These are phyloP conservation scores for Tiaroga cobitis DNA, from an alignment of 2,797 vertebrate genomes.

Conservation along the genomic window DNA sequence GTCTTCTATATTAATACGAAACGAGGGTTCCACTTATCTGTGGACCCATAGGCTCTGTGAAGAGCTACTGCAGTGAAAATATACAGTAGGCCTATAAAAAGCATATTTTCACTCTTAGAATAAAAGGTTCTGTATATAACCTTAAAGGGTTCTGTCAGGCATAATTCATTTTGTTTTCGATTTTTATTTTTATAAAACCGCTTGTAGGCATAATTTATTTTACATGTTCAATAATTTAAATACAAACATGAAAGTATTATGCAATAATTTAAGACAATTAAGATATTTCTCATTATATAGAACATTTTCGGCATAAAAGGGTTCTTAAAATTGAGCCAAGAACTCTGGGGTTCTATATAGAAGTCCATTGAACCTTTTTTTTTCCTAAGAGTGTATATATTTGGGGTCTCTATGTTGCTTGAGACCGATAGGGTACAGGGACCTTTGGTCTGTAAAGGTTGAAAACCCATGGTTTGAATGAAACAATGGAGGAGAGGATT, in stretches of 20 bases:
- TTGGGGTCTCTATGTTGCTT: too few relatives aligned
- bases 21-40: background rate
- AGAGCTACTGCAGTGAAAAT: background rate
- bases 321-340: too few relatives aligned
- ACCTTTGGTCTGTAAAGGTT: background rate
- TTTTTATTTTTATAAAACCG: background rate
- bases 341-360: too few relatives aligned
- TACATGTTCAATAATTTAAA: too few relatives aligned
- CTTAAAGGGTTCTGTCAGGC: background rate
- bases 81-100: background rate
- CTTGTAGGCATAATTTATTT: too few relatives aligned
- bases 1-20: background rate
- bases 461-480: background rate
- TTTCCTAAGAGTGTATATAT: background rate
- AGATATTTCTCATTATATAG: too few relatives aligned
- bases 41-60: background rate
- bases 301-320: too few relatives aligned
- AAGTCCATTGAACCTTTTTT: too few relatives aligned
- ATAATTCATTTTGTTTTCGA: background rate
- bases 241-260: too few relatives aligned
- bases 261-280: too few relatives aligned
- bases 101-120: background rate
- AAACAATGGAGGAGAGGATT: background rate
- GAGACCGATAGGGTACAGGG: background rate
- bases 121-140: background rate